Percentiles rank a stretch among this genome's conserved stretches.
Conservation (phyloP, 2,113 vertebrate species). For the Bubo scandiacus region DNA sequence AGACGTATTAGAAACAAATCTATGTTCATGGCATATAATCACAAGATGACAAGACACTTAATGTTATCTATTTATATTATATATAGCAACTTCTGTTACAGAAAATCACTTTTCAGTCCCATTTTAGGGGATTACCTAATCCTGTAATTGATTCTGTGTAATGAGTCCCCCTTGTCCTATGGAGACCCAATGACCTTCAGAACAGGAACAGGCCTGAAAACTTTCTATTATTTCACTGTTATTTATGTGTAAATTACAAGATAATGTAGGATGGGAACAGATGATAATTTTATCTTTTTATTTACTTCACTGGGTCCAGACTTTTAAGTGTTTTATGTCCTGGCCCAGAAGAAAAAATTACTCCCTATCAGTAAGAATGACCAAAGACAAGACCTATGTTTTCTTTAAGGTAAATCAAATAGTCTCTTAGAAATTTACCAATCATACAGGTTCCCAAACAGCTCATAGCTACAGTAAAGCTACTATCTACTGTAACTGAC, state of each 20-base stretch:
- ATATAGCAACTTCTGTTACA: conserved; percentile 56
- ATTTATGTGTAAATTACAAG: conserved; percentile 69
- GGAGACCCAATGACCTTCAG: conserved; percentile 15
- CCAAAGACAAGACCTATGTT: background rate
- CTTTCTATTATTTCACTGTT: conserved; percentile 58
- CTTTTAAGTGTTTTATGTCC: conserved; percentile 10
- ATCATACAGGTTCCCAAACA: background rate
- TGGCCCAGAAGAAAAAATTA: background rate
- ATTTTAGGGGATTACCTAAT: conserved; percentile 56
- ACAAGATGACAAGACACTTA: conserved; percentile 53
- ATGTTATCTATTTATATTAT: conserved; percentile 57
- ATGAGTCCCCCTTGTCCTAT: background rate
- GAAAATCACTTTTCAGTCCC: conserved; percentile 62
- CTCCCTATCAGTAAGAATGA: conserved; percentile 7
- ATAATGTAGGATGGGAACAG: conserved; percentile 45
- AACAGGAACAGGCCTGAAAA: conserved; percentile 45
- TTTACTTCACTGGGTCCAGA: conserved; percentile 36
- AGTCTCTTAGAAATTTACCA: background rate
- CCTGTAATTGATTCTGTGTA: conserved; percentile 37
- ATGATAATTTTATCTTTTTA: conserved; percentile 56
- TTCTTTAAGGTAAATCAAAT: conserved; percentile 24
- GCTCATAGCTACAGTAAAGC: background rate
- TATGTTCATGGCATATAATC: conserved; percentile 41
- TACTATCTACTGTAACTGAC: conserved; percentile 5
- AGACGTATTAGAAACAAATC: conserved; percentile 43